Evolutionary conservation across 2,888 invertebrate species (phyloP), one percentile per base, ranked within the genome.

Genomic region (Lasioglossum malachurum): DNA sequence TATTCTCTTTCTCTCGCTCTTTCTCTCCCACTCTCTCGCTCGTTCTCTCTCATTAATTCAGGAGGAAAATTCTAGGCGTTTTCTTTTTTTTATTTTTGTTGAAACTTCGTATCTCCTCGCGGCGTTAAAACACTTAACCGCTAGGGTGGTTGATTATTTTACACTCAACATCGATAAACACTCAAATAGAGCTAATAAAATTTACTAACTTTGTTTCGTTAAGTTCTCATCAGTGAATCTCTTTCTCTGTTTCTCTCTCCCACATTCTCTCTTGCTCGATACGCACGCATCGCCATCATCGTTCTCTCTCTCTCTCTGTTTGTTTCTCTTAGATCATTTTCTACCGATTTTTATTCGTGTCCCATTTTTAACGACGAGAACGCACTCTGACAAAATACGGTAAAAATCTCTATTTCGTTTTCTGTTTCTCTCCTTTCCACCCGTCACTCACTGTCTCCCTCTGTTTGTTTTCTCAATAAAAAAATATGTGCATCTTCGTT

Each of bases 141-240:
- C 86, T 91, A 91, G 77, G 57, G n/a, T 57, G 57, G 71, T 71
- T 82, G 87, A 78, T 91, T 93, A 93, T 93, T 93, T 90, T 92
- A 93, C 93, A 92, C 86, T 89, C 87, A 93, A 93, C 93, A 93
- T 92, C 85, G 88, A 93, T 93, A 92, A 85, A 92, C 90, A 92
- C 83, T 90, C 90, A 92, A 83, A 87, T 92, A 89, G 87, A 89
- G 81, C 89, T 91, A 90, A 89, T 87, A 86, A 86, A 88, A 83
- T 87, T 87, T 85, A 78, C 88, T 88, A 89, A 77, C 82, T 78
- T 88, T 60, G 53, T 73, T 72, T 81, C 35, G 41, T 60, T 69
- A 64, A 31, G 31, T 41, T 77, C 67, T 67, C n/a, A 46, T 64
- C 44, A 41, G 8, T 71, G 23, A 64, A 19, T 67, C 73, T 57